phyloP scores from a whole-genome alignment of 2,113 vertebrate genomes.

The Leucopsar rothschildi region DNA sequence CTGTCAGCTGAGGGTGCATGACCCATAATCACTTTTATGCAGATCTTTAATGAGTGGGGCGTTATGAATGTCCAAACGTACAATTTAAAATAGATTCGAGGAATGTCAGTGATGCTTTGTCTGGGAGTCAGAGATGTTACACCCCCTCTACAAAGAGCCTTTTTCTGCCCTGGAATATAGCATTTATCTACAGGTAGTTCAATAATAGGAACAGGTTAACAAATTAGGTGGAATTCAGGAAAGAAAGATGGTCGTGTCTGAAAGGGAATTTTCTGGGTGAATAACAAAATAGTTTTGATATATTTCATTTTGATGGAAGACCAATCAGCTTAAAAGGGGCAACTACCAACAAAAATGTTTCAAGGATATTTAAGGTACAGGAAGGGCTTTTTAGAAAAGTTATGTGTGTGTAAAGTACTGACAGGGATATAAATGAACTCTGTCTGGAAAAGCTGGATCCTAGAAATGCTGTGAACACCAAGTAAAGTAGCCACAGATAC shows the following conservation, averaged over 20 bases:
- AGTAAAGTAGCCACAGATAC: background rate
- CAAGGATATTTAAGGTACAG: constrained; percentile 14
- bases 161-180: background rate
- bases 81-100: background rate
- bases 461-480: background rate
- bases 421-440: background rate
- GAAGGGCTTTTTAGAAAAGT: constrained; percentile 1
- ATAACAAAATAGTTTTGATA: constrained; percentile 41
- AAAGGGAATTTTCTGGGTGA: constrained; percentile 46
- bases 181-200: background rate
- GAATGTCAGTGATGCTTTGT: background rate
- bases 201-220: constrained; percentile 9
- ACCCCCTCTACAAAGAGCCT: background rate
- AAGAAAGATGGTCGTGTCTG: constrained; percentile 31
- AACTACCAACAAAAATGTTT: constrained; percentile 1
- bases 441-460: background rate
- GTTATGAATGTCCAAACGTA: background rate
- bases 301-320: constrained; percentile 49
- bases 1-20: background rate
- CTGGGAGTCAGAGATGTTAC: background rate
- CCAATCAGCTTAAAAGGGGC: background rate
- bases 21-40: background rate
- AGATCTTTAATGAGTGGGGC: background rate
- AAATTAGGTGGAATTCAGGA: constrained; percentile 22
- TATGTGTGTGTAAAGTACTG: background rate